Evolutionary conservation across 2,888 invertebrate genomes (phyloP).

Genomic region (Empis stercorea): DNA sequence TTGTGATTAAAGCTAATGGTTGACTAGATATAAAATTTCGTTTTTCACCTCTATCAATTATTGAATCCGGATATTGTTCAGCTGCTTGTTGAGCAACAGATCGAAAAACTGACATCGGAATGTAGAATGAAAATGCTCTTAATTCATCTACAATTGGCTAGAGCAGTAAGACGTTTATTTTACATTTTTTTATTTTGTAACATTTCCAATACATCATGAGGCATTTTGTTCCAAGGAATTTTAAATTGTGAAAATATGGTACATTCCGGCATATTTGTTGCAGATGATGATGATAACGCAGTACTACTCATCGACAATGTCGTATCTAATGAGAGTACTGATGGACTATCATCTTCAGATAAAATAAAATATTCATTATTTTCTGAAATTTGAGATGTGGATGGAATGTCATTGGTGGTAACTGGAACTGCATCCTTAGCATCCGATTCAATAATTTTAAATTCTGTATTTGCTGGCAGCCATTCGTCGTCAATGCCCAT

Average conservation of each 20-base stretch:
- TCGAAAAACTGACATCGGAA: neutral
- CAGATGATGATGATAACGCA: neutral
- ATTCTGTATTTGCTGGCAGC: neutral
- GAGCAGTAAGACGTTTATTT: neutral
- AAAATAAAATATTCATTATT: neutral
- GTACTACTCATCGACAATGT: neutral
- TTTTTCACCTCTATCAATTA: constrained; percentile 1
- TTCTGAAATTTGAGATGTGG: neutral
- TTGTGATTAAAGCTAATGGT: too few species aligned
- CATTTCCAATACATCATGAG: neutral
- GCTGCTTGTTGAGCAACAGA: neutral
- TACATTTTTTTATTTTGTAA: neutral
- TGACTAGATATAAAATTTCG: too few species aligned
- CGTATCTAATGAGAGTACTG: neutral
- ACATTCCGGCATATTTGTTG: neutral
- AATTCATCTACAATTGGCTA: constrained; percentile 1
- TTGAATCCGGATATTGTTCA: constrained; percentile 1
- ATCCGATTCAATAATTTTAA: neutral
- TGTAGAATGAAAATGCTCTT: neutral
- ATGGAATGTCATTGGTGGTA: too few species aligned
- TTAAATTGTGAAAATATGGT: neutral
- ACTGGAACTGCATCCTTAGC: too few species aligned
- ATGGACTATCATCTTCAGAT: neutral
- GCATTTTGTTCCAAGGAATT: neutral
- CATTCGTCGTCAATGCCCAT: neutral